Base-by-base conservation (phyloP, 2,888 invertebrate genomes). In the Cynaeus angustus region DNA sequence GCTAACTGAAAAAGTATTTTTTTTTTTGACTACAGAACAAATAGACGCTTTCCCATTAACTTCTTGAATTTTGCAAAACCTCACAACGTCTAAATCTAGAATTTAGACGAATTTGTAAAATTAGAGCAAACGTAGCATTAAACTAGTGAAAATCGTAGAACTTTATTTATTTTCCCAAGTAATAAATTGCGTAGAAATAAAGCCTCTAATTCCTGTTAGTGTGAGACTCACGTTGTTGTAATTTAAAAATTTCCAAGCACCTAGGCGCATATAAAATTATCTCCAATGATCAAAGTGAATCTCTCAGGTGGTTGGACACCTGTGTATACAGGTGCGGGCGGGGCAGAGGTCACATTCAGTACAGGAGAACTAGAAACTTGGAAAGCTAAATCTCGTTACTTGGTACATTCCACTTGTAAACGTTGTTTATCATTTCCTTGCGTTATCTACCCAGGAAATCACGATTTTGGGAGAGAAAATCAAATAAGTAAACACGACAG, bases 221-320 rank as follows among this genome's bases (percentile, higher is more conserved):
- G 46, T 59, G 48, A 10, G 16, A 7, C 48, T 50, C 50, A 62
- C 38, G 62, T 41, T 52, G 41, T 45, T 9, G 33, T 65, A 65
- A 65, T 65, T 65, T 65, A 45, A 28, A 66, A 38, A 28, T 66
- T 65, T 50, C 56, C 37, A 66, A 56, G 48, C 56, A 66, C 56
- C 53, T 46, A 55, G 14, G 10, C 46, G 66, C 56, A 77, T 75
- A 76, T 72, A 74, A 74, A 71, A 75, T 77, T 74, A 77, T 77
- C 77, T 76, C 61, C 72, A 76, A 72, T 74, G 77, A 77, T 76
- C 71, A 74, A 58, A 67, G 70, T 75, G 71, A 70, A 72, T 73
- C 73, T 74, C 75, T 75, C 76, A 79, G 78, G 77, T 79, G 80
- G 78, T 77, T 75, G 77, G 79, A 79, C 81, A 80, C 80, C 80